phyloP scores from a whole-genome alignment of 2,797 vertebrate species.

The Cossypha caffra region DNA sequence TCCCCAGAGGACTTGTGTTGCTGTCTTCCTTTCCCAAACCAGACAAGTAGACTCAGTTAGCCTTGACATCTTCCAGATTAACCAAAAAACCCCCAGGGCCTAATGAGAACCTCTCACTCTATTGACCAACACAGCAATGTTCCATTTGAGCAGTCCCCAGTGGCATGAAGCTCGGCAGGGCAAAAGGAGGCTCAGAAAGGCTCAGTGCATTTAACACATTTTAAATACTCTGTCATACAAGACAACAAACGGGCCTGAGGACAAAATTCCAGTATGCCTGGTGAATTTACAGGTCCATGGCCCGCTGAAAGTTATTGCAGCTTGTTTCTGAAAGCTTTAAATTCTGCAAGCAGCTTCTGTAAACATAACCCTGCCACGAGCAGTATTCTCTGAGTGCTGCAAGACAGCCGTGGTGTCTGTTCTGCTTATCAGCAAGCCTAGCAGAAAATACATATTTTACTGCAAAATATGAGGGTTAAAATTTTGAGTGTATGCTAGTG shows the following conservation, averaged over 20 bases:
- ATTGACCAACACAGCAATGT: accelerated
- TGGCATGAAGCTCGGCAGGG: neutral
- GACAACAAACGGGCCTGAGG: neutral
- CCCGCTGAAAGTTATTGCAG: neutral
- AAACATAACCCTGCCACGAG: neutral
- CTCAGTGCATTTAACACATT: neutral
- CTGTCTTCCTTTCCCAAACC: neutral
- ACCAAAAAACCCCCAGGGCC: neutral
- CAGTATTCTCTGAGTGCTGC: neutral
- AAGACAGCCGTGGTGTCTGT: neutral
- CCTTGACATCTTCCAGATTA: neutral
- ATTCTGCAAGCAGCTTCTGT: neutral
- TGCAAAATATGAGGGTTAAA: neutral
- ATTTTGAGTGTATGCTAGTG: neutral
- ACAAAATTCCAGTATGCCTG: neutral
- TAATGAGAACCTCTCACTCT: neutral
- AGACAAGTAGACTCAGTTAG: neutral
- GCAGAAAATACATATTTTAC: neutral
- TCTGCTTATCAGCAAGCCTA: neutral
- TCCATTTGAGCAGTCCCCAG: neutral
- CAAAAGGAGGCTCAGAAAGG: neutral
- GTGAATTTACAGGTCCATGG: neutral
- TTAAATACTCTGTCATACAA: neutral
- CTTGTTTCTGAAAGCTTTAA: neutral
- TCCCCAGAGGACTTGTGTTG: neutral